These are phyloP conservation scores for Dromas ardeola DNA, from an alignment of 2,113 vertebrate genomes.

Conservation along the genomic window DNA sequence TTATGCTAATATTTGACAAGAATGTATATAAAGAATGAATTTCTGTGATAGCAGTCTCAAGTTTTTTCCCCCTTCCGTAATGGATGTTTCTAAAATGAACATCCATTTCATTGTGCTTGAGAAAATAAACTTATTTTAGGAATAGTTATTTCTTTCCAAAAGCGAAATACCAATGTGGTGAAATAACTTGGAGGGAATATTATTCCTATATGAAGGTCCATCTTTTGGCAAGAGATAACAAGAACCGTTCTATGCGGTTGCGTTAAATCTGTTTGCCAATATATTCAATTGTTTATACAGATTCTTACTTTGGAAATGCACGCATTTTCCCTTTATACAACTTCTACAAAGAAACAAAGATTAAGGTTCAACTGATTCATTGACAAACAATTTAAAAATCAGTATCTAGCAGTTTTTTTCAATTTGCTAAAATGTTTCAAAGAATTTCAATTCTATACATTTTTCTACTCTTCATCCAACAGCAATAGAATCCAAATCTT, in stretches of 20 bases:
- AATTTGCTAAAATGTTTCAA: background rate
- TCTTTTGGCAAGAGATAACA: background rate
- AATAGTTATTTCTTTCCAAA: background rate
- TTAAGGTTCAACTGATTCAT: background rate
- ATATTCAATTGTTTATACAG: background rate
- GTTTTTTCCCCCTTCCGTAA: background rate
- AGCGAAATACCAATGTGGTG: background rate
- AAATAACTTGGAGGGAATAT: background rate
- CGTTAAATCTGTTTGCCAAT: background rate
- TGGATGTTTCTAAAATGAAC: background rate
- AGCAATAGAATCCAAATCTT: background rate
- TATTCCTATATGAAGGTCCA: background rate
- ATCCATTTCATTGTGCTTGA: background rate
- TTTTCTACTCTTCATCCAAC: background rate
- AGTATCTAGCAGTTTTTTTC: background rate
- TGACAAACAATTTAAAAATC: background rate
- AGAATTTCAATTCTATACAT: background rate
- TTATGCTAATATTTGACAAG: background rate
- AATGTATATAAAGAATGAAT: background rate
- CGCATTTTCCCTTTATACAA: background rate
- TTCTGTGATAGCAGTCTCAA: background rate
- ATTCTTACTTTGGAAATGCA: background rate
- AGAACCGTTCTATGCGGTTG: background rate
- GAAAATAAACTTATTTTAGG: background rate
- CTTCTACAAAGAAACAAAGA: background rate